These are phyloP conservation scores for Eupithecia dodoneata DNA, from an alignment of 2,888 invertebrate species.

Conservation along the genomic window DNA sequence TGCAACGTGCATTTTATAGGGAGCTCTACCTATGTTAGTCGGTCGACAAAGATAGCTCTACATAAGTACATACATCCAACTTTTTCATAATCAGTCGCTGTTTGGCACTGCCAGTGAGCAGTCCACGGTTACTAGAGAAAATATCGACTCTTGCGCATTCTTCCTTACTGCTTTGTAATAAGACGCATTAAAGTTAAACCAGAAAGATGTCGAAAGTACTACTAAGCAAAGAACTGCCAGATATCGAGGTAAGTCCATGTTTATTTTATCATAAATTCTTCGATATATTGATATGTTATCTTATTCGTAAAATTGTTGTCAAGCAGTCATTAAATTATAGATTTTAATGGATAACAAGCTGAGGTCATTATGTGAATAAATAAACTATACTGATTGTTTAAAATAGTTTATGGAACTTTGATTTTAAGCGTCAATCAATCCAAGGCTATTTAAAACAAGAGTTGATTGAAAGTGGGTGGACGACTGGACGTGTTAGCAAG, in stretches of 20 bases:
- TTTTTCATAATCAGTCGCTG: conserved; percentile 62
- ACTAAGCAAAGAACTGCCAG: conserved; percentile 89
- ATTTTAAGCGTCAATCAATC: not conserved
- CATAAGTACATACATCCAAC: not conserved
- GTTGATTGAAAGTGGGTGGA: conserved; percentile 1
- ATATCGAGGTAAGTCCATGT: conserved; percentile 89
- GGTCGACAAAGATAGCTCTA: conserved; percentile 26
- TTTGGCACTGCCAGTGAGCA: conserved; percentile 82
- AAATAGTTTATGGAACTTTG: not conserved
- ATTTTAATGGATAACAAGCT: not conserved
- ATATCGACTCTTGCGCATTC: conserved; percentile 23
- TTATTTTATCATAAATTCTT: not conserved
- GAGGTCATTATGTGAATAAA: not conserved
- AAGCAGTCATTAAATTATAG: not conserved
- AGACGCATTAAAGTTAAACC: conserved; percentile 37
- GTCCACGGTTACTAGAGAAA: conserved; percentile 64
- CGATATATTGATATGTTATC: not conserved
- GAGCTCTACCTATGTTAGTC: conserved; percentile 34
- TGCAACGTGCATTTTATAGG: conserved; percentile 19
- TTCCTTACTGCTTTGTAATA: conserved; percentile 27
- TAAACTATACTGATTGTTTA: not conserved
- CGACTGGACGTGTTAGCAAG: conserved; percentile 2
- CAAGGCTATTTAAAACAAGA: conserved; percentile 6
- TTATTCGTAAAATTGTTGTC: not conserved
- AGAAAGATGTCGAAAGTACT: conserved; percentile 76